Evolutionary conservation across 1,140 invertebrate species (phyloP).

Genomic region (Drosophila santomea): DNA sequence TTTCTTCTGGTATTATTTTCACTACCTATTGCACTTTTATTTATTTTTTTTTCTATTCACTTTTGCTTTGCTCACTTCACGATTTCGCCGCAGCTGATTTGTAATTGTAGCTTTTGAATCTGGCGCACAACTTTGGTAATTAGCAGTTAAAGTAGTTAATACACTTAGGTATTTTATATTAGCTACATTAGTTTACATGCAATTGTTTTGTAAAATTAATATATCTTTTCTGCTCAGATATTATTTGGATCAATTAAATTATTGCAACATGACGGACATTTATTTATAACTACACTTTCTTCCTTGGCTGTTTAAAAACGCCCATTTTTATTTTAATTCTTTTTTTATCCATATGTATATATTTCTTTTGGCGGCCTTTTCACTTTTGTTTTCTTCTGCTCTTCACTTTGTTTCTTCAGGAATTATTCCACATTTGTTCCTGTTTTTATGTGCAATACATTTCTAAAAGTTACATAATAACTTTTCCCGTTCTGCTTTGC

Average conservation of each 20-base stretch:
- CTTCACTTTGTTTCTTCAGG: constrained; percentile 1
- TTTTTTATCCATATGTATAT: background rate
- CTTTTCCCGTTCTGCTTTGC: constrained; percentile 42
- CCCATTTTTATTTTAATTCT: background rate
- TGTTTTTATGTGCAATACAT: constrained; percentile 19
- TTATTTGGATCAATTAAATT: background rate
- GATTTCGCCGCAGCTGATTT: constrained; percentile 39
- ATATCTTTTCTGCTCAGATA: too few species aligned
- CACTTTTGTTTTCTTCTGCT: background rate
- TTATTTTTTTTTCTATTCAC: constrained; percentile 23
- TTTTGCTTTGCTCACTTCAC: constrained; percentile 9
- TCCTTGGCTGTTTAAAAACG: constrained; percentile 4
- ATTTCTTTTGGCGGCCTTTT: background rate
- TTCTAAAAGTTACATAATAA: constrained; percentile 57
- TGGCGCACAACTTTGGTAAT: constrained; percentile 27
- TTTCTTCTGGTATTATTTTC: constrained; percentile 12
- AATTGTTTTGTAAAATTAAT: background rate
- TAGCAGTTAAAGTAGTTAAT: constrained; percentile 9
- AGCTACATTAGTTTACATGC: too few species aligned
- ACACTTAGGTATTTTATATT: background rate
- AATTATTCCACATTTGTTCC: constrained; percentile 28
- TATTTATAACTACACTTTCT: background rate
- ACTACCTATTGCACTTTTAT: constrained; percentile 17
- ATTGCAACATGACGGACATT: constrained; percentile 3
- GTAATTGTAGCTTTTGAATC: constrained; percentile 1